These are phyloP conservation scores for Pyrrhia umbra DNA, from an alignment of 2,888 invertebrate species.

Conservation along the genomic window DNA sequence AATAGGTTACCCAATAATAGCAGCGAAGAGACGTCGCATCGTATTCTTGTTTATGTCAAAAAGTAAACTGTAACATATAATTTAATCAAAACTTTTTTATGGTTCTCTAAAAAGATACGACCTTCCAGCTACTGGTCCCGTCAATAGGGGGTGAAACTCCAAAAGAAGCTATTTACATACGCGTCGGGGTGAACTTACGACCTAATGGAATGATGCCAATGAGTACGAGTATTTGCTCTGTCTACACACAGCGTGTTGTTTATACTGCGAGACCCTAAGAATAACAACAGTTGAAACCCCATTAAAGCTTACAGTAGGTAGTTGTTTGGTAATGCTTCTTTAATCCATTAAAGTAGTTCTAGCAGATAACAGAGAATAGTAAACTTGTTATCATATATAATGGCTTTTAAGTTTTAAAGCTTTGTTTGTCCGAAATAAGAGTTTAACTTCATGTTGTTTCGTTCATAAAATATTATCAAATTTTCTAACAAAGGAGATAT, in stretches of 20 bases:
- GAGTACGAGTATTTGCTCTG: slow-evolving; percentile 52
- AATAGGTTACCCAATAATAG: slow-evolving; percentile 10
- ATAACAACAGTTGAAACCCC: slow-evolving; percentile 48
- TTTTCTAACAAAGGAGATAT: too few species aligned
- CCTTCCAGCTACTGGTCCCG: slow-evolving; percentile 24
- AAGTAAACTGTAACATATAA: background rate
- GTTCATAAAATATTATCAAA: too few species aligned
- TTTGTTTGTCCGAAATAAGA: slow-evolving; percentile 1
- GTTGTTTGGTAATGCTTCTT: slow-evolving; percentile 37
- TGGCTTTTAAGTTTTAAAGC: slow-evolving; percentile 1
- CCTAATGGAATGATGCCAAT: slow-evolving; percentile 57
- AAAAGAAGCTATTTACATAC: slow-evolving; percentile 56
- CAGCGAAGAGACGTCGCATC: background rate
- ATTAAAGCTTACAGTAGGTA: slow-evolving; percentile 46
- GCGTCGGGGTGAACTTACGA: slow-evolving; percentile 54
- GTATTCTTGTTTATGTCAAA: background rate
- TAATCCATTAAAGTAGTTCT: slow-evolving; percentile 38
- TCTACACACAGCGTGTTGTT: slow-evolving; percentile 52
- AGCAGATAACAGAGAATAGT: background rate
- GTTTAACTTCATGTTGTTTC: background rate
- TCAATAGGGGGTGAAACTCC: slow-evolving; percentile 32
- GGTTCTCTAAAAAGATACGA: slow-evolving; percentile 31
- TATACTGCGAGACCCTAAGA: slow-evolving; percentile 51
- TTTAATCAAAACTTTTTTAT: slow-evolving; percentile 18
- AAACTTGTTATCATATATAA: slow-evolving; percentile 7